Evolutionary conservation across 2,888 invertebrate genomes (phyloP).

Genomic region (Fragum sueziense): DNA sequence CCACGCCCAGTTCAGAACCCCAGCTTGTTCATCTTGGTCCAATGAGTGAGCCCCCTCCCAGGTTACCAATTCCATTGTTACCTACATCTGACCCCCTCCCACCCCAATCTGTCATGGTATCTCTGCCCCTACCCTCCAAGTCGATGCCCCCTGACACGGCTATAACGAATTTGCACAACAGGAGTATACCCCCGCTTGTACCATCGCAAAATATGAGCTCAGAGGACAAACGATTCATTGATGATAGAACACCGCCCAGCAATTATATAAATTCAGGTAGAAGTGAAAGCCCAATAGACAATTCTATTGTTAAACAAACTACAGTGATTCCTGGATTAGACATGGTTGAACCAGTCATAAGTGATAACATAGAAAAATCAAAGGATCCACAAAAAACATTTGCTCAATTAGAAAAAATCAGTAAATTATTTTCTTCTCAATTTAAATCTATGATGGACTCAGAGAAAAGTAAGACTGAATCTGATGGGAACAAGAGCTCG

Average conservation of each 20-base stretch:
- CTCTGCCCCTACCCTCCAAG: slow-evolving; percentile 57
- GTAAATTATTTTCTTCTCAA: slow-evolving; percentile 73
- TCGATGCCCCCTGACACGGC: slow-evolving; percentile 33
- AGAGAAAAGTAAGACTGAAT: slow-evolving; percentile 17
- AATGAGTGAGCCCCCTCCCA: slow-evolving; percentile 38
- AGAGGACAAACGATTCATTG: slow-evolving; percentile 4
- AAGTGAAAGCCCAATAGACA: neutral
- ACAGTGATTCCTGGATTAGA: slow-evolving; percentile 34
- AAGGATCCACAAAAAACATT: slow-evolving; percentile 20
- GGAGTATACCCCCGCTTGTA: neutral
- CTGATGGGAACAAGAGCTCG: neutral
- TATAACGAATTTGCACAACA: neutral
- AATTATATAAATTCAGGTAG: neutral
- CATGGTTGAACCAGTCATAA: slow-evolving; percentile 15
- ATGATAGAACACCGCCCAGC: neutral
- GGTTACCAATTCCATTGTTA: slow-evolving; percentile 52
- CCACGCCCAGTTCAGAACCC: slow-evolving; percentile 36
- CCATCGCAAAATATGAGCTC: neutral
- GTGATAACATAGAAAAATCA: slow-evolving; percentile 2
- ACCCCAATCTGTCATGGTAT: slow-evolving; percentile 36
- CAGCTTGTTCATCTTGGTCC: slow-evolving; percentile 46
- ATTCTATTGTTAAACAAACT: neutral
- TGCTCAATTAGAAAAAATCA: slow-evolving; percentile 65
- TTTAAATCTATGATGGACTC: slow-evolving; percentile 49
- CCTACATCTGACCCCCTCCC: slow-evolving; percentile 40